These are phyloP conservation scores for Aurelia aurita DNA, from an alignment of 30 jellyfish, hydroid and myxozoan species.

Conservation along the genomic window DNA sequence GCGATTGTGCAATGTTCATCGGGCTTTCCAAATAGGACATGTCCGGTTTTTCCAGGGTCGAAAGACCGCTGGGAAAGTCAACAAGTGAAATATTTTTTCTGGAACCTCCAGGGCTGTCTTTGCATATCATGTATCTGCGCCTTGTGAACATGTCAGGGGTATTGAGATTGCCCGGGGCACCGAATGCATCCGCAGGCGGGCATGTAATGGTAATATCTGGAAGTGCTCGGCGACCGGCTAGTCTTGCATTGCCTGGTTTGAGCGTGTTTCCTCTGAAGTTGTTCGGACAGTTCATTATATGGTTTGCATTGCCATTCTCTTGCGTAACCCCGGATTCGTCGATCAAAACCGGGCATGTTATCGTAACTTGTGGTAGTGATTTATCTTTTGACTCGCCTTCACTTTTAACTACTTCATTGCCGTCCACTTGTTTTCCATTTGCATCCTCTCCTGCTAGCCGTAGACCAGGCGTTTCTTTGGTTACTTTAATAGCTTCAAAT, in stretches of 20 bases:
- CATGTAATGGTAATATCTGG: constrained; percentile 69
- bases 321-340: background rate
- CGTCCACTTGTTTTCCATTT: background rate
- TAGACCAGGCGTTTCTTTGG: too few relatives aligned
- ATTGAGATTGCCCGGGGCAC: background rate
- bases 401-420: background rate
- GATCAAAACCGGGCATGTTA: constrained; percentile 32
- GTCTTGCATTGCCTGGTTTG: too few relatives aligned
- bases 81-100: constrained; percentile 37
- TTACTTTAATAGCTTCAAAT: too few relatives aligned
- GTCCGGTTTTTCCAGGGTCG: constrained; percentile 40
- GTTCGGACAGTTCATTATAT: too few relatives aligned
- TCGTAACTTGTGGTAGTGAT: constrained; percentile 56
- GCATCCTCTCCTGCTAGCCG: background rate
- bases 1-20: constrained; percentile 47
- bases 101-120: constrained; percentile 59
- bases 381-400: background rate
- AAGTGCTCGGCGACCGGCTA: constrained; percentile 69
- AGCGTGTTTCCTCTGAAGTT: too few relatives aligned
- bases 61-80: constrained; percentile 61
- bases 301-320: background rate
- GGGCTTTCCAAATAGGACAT: constrained; percentile 45
- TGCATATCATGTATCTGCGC: constrained; percentile 63
- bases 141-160: constrained; percentile 33
- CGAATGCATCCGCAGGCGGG: constrained; percentile 63